Percentiles rank a stretch among this genome's conserved stretches.
Evolutionary conservation across 2,797 vertebrate genomes (phyloP).

Genomic region (Decapterus maruadsi): DNA sequence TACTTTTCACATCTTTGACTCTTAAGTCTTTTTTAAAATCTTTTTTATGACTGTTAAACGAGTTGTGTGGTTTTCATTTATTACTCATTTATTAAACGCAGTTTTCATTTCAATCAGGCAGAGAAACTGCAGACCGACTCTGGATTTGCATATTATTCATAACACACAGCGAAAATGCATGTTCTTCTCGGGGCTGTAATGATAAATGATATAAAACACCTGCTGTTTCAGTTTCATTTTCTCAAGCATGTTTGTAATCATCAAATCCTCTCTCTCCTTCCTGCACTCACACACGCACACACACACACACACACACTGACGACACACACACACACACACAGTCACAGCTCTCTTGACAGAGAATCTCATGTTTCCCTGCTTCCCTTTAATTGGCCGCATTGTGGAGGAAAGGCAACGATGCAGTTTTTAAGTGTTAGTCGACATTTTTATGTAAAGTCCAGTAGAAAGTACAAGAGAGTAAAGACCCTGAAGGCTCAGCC

Average conservation of each 20-base stretch:
- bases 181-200: constrained; percentile 57
- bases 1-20: constrained; percentile 23
- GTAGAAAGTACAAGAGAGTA: constrained; percentile 50
- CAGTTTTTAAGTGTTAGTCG: constrained; percentile 51
- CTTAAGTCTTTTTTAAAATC: background rate
- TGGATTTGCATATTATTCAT: constrained; percentile 67
- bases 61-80: constrained; percentile 43
- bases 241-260: constrained; percentile 52
- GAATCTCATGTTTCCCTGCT: constrained; percentile 50
- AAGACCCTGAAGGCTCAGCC: constrained; percentile 43
- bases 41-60: background rate
- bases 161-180: constrained; percentile 59
- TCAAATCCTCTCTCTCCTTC: constrained; percentile 29
- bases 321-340: constrained; percentile 6
- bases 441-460: constrained; percentile 54
- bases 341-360: constrained; percentile 43
- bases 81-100: constrained; percentile 53
- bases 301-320: constrained; percentile 1
- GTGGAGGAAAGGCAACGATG: constrained; percentile 47
- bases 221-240: constrained; percentile 57
- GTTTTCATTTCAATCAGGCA: constrained; percentile 54
- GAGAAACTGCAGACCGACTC: constrained; percentile 51
- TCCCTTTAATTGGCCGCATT: constrained; percentile 60
- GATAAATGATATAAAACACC: constrained; percentile 70
- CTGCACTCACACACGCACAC: background rate